A percentile compares a stretch with the other conserved stretches of the same genome.
Evolutionary conservation across 2,888 invertebrate genomes (phyloP).

Genomic region (Cheilosia vernalis): DNA sequence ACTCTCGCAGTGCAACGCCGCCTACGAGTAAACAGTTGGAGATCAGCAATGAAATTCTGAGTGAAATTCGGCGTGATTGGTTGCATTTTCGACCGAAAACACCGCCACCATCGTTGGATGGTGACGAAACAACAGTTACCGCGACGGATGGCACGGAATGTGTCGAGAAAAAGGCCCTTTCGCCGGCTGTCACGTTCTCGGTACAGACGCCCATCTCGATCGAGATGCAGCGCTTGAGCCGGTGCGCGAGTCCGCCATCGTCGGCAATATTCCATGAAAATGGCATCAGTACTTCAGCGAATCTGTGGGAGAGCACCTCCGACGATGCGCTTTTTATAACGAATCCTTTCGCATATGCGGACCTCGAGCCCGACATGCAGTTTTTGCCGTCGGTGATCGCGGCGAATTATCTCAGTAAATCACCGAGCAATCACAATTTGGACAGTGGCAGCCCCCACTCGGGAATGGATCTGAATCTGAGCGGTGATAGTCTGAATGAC

Average conservation of each 20-base stretch:
- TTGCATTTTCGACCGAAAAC: slow-evolving; percentile 83
- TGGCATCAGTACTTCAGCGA: slow-evolving; percentile 59
- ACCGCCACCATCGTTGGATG: slow-evolving; percentile 78
- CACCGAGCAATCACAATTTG: slow-evolving; percentile 30
- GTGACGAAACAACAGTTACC: slow-evolving; percentile 7
- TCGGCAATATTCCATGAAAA: slow-evolving; percentile 61
- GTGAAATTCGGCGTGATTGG: slow-evolving; percentile 82
- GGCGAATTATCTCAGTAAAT: slow-evolving; percentile 69
- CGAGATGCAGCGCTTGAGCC: slow-evolving; percentile 80
- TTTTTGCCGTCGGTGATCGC: slow-evolving; percentile 79
- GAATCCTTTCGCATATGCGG: slow-evolving; percentile 81
- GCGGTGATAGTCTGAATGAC: slow-evolving; percentile 82
- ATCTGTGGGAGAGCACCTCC: slow-evolving; percentile 72
- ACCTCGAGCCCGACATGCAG: slow-evolving; percentile 81
- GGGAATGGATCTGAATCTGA: slow-evolving; percentile 82
- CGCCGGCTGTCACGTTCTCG: slow-evolving; percentile 80
- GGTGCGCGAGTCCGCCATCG: slow-evolving; percentile 46
- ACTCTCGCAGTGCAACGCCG: slow-evolving; percentile 76
- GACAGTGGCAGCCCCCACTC: slow-evolving; percentile 42
- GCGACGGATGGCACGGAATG: slow-evolving; percentile 69
- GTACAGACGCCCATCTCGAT: slow-evolving; percentile 81
- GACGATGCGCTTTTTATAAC: slow-evolving; percentile 79
- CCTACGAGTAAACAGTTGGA: slow-evolving; percentile 81
- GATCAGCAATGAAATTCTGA: slow-evolving; percentile 81
- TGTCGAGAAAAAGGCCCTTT: slow-evolving; percentile 68